Evolutionary conservation across 1,140 invertebrate species (phyloP), one percentile per base, ranked within the genome.

Genomic region (Ips typographus): DNA sequence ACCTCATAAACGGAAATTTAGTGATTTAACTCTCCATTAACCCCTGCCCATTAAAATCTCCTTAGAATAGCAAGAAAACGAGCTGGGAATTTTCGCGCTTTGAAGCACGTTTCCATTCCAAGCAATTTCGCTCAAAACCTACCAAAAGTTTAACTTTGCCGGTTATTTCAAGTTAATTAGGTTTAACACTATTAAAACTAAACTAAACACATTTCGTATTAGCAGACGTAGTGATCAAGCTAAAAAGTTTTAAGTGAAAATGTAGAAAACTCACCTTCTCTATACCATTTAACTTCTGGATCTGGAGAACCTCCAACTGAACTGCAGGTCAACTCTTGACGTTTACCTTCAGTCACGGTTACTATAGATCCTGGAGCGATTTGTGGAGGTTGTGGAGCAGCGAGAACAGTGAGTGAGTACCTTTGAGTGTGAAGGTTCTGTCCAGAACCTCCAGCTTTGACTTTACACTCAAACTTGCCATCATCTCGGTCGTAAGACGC

Each of bases 401-500:
- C 91, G 4, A 97, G 84, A 7, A 97, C 94, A 3, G 93, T 95
- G 57, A 97, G 83, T 53, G 88, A 87, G 75, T 94, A 90, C 43
- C 88, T 88, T 80, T 94, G 92, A 63, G 90, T 88, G 82, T 94
- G 92, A 37, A 95, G 83, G 76, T 93, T 91, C 4, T 86, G 84
- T 1, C 94, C 94, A 5, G 90, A 93, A 6, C 93, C 92, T 40
- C 87, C 88, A 39, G 90, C 90, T 80, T 95, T 95, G 52, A 95
- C 86, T 37, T 91, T 87, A 78, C 94, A 97, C 82, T 95, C 93
- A 82, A 96, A 96, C 71, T 90, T 87, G 3, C 94, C 94, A 77
- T 96, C 95, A 82, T 97, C 94, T 1, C 92, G 84, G 75, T 91
- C 91, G 82, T 96, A 96, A 37, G 90, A 91, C 1, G 92, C 90